A percentile compares a stretch with the other conserved stretches of the same genome.
Conservation (phyloP, 2,113 vertebrate genomes). For the Poecile atricapillus region DNA sequence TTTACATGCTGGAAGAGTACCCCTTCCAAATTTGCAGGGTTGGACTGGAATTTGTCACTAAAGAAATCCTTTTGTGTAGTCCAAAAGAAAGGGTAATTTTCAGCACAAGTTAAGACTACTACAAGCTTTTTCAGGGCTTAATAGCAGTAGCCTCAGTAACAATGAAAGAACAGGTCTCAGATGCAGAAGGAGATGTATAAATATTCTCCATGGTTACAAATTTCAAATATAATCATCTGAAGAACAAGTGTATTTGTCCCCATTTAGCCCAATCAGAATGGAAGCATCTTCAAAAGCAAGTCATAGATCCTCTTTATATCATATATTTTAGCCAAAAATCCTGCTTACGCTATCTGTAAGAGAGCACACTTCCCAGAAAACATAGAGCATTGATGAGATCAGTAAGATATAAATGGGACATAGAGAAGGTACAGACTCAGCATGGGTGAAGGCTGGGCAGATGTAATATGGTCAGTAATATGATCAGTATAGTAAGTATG, state of each 20-base stretch:
- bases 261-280: neutral
- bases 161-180: neutral
- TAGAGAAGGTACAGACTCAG: neutral
- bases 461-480: too few relatives aligned
- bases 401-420: neutral
- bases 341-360: neutral
- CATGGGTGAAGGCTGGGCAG: neutral
- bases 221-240: neutral
- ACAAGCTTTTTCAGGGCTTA: neutral
- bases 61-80: neutral
- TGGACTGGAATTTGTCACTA: neutral
- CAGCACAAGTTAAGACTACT: neutral
- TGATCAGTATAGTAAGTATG: neutral
- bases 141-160: neutral
- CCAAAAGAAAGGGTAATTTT: neutral
- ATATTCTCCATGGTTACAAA: neutral
- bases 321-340: neutral
- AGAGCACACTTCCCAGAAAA: neutral
- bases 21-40: neutral
- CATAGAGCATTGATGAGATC: neutral
- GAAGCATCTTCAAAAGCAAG: neutral
- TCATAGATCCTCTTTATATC: neutral
- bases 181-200: neutral
- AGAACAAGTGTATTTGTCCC: neutral
- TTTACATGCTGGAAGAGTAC: neutral